Percentiles rank a stretch among this genome's conserved stretches.
Conservation (phyloP, 2,797 vertebrate species). For the Mus caroli region DNA sequence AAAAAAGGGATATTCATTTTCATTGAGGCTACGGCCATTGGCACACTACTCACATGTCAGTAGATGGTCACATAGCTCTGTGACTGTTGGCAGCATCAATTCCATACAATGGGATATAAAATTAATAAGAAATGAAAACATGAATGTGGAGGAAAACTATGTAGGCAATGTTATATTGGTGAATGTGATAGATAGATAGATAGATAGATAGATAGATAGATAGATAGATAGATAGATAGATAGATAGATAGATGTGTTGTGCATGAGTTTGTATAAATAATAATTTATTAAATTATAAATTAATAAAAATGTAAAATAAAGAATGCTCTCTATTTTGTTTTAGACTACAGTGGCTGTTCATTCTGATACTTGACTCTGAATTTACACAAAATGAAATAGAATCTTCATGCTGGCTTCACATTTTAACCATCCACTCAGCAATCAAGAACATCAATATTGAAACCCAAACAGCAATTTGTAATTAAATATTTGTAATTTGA, state of each 20-base stretch:
- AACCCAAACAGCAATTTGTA: not conserved
- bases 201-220: no score
- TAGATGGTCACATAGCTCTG: no score
- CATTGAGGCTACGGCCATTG: not conserved
- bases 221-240: no score
- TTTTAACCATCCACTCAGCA: slow-evolving; percentile 6
- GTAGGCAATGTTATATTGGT: not conserved
- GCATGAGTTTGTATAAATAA: not conserved
- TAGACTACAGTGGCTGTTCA: not conserved
- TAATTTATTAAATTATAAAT: not conserved
- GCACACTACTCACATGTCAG: not conserved
- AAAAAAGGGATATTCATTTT: not conserved
- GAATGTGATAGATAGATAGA: no score
- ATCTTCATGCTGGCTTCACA: not conserved
- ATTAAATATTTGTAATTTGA: not conserved
- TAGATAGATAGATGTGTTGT: no score
- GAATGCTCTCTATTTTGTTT: not conserved
- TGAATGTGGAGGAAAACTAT: not conserved
- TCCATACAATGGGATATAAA: not conserved
- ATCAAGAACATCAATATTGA: not conserved
- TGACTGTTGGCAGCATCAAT: not conserved
- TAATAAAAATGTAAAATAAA: not conserved
- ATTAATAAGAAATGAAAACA: not conserved
- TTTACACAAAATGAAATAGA: slow-evolving; percentile 31
- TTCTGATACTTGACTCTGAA: not conserved